Evolutionary conservation across 2,113 vertebrate genomes (phyloP).

Genomic region (Channa maculata): DNA sequence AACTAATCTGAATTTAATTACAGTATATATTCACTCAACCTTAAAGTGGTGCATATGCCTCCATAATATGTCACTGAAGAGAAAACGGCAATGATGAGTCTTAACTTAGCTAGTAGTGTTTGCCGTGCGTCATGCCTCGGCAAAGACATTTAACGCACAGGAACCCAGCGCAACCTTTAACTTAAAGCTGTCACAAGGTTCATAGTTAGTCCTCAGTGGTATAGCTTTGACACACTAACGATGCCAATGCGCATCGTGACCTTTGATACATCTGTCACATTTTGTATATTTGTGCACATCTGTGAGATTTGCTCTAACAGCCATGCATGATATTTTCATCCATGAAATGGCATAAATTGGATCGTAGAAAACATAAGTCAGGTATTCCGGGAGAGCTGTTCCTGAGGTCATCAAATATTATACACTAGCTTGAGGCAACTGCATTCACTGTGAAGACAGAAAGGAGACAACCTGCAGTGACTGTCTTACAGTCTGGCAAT

Average conservation of each 20-base stretch:
- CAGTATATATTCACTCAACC: conserved; percentile 55
- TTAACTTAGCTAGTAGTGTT: conserved; percentile 41
- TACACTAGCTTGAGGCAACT: conserved; percentile 62
- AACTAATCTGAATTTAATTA: conserved; percentile 67
- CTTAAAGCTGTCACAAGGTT: conserved; percentile 39
- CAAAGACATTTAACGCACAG: conserved; percentile 55
- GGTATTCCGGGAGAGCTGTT: conserved; percentile 56
- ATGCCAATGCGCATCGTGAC: conserved; percentile 39
- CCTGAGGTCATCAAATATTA: conserved; percentile 72
- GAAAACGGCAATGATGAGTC: conserved; percentile 40
- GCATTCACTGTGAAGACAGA: conserved; percentile 54
- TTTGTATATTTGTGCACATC: conserved; percentile 41
- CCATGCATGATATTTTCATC: conserved; percentile 39
- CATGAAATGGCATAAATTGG: conserved; percentile 32
- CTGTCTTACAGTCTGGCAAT: conserved; percentile 46
- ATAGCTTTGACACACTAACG: conserved; percentile 46
- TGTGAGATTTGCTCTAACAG: conserved; percentile 9
- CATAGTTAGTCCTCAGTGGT: conserved; percentile 29
- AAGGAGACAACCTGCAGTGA: conserved; percentile 53
- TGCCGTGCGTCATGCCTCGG: conserved; percentile 60
- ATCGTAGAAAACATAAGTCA: conserved; percentile 49
- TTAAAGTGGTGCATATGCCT: conserved; percentile 66
- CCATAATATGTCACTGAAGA: conserved; percentile 60
- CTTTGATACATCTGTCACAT: conserved; percentile 41
- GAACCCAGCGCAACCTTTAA: conserved; percentile 57